Evolutionary conservation across 2,888 invertebrate species (phyloP).

Genomic region (Protodeltote pygarga): DNA sequence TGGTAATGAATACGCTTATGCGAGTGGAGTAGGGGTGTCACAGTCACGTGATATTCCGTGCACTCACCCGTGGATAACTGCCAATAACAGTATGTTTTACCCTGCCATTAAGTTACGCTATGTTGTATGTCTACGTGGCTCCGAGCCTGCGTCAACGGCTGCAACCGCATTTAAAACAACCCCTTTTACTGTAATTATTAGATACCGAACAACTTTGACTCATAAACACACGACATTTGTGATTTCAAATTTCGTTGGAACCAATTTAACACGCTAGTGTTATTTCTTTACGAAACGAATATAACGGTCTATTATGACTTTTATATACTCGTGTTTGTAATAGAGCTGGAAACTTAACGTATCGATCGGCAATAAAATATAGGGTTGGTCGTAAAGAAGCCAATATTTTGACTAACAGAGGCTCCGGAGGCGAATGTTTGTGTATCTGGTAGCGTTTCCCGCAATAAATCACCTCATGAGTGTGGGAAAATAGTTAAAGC

Average conservation of each 20-base stretch:
- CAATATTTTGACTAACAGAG: constrained; percentile 68
- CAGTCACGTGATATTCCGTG: constrained; percentile 76
- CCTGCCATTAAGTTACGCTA: constrained; percentile 63
- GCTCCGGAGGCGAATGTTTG: constrained; percentile 66
- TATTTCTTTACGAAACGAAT: constrained; percentile 36
- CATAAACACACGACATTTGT: constrained; percentile 64
- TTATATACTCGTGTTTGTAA: constrained; percentile 50
- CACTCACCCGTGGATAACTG: constrained; percentile 69
- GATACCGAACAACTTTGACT: constrained; percentile 56
- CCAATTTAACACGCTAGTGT: constrained; percentile 44
- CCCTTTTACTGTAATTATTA: constrained; percentile 69
- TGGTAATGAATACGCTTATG: constrained; percentile 41
- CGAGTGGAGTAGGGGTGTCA: constrained; percentile 54
- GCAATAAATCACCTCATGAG: constrained; percentile 75
- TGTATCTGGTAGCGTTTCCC: constrained; percentile 66
- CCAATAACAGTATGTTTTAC: constrained; percentile 70
- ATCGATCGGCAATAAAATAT: constrained; percentile 73
- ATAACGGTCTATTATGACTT: constrained; percentile 34
- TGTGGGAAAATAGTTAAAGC: constrained; percentile 70
- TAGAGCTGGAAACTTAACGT: constrained; percentile 64
- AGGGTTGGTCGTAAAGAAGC: constrained; percentile 74
- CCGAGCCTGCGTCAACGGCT: constrained; percentile 55
- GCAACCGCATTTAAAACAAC: constrained; percentile 66
- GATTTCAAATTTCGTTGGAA: constrained; percentile 47
- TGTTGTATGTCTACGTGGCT: constrained; percentile 47